These are phyloP conservation scores for Microctonus brassicae DNA, from an alignment of 2,888 invertebrate genomes.

Conservation along the genomic window DNA sequence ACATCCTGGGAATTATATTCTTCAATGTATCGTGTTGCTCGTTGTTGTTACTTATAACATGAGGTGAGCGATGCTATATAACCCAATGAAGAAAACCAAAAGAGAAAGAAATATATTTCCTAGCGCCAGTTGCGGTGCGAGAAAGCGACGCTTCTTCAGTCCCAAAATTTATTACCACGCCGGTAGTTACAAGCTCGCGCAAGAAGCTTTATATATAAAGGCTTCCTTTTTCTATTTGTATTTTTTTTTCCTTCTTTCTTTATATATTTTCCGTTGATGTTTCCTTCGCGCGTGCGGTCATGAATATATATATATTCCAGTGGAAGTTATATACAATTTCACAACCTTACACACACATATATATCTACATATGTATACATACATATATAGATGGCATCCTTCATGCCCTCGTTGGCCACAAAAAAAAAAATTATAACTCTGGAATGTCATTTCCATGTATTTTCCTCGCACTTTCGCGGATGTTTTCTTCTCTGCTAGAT, in stretches of 20 bases:
- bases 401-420: slow-evolving; percentile 4
- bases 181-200: slow-evolving; percentile 46
- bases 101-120: not conserved
- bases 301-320: slow-evolving; percentile 30
- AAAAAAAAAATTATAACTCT: slow-evolving; percentile 43
- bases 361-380: not conserved
- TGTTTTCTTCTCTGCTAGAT: slow-evolving; percentile 13
- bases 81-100: not conserved
- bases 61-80: not conserved
- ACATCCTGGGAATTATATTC: slow-evolving; percentile 37
- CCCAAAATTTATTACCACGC: slow-evolving; percentile 44
- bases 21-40: slow-evolving; percentile 29
- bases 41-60: slow-evolving; percentile 32
- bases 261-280: slow-evolving; percentile 21
- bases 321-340: too few relatives aligned
- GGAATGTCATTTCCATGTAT: slow-evolving; percentile 50
- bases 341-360: not conserved
- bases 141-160: slow-evolving; percentile 35
- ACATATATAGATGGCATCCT: not conserved
- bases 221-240: slow-evolving; percentile 36
- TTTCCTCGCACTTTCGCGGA: slow-evolving; percentile 39
- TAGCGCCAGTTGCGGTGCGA: slow-evolving; percentile 18
- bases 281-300: slow-evolving; percentile 21
- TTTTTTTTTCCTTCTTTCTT: slow-evolving; percentile 7
- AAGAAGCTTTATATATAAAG: slow-evolving; percentile 46